Evolutionary conservation across 1,140 invertebrate species (phyloP), one percentile per base, ranked within the genome.

Genomic region (Zaprionus vittiger): DNA sequence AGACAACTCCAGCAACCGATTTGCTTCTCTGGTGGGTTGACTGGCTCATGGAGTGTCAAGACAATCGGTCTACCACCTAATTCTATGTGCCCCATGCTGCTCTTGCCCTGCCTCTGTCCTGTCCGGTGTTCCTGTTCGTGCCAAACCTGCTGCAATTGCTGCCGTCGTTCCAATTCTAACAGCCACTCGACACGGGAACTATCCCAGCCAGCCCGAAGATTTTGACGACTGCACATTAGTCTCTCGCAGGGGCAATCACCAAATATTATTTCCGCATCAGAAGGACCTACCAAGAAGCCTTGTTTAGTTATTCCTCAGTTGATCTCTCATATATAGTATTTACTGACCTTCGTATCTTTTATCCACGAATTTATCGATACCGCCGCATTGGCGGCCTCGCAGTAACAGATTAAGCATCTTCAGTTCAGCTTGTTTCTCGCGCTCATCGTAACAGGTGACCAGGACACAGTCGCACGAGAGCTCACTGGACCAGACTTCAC

Each of bases 151-250:
- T 56, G 47, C 20, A 20, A 26, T 26, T 72, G 52, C n/a, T 41
- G 37, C 5, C 64, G 47, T 22, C 60, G 52, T 3, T 28, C 83
- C 64, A 86, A 31, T 24, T 83, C 28, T 31, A 52, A 73, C 20
- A 86, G 67, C 83, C 83, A 86, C 1, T 80, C 77, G 37, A 83
- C 74, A 7, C 83, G 83, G 2, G 83, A 86, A 52, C 31, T 77
- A 15, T 41, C 79, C 83, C 83, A 86, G 47, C 64, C 38, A 20
- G 6, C 14, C 17, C 20, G 47, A 9, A 20, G 24, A 20, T 1
- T 7, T 0, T 5, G 3, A 2, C 26, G 20, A 11, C 17, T 37
- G n/a, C 64, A 73, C 9, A 67, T 11, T 17, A 73, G 1, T 12
- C 20, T 73, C 1, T 59, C 34, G 15, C 56, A 60, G 15, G 52